Conservation (phyloP, 2,888 invertebrate genomes). For the Saturnia pavonia region DNA sequence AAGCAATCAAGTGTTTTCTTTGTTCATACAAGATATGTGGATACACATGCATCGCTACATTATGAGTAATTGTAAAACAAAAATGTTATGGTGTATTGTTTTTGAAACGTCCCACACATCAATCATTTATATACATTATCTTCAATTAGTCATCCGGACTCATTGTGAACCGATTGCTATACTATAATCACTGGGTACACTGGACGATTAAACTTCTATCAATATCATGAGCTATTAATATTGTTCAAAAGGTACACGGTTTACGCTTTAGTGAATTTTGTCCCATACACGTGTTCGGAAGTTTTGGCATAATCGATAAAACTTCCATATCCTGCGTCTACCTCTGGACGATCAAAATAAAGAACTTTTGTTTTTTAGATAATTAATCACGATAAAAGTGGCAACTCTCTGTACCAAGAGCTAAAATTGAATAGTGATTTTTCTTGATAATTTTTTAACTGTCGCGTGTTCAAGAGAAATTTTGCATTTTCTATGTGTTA, state of each 20-base stretch:
- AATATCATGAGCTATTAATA: slow-evolving; percentile 48
- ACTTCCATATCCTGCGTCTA: background rate
- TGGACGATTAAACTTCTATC: slow-evolving; percentile 38
- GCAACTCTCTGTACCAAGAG: background rate
- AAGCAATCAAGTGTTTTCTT: background rate
- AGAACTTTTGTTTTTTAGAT: background rate
- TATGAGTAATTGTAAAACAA: background rate
- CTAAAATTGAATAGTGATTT: background rate
- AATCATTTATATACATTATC: slow-evolving; percentile 20
- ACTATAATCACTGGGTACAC: slow-evolving; percentile 9
- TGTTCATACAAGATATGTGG: background rate
- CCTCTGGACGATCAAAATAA: background rate
- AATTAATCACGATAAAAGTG: background rate
- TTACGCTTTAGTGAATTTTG: slow-evolving; percentile 33
- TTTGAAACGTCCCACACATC: slow-evolving; percentile 30
- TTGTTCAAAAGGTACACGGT: slow-evolving; percentile 43
- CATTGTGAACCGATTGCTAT: slow-evolving; percentile 22
- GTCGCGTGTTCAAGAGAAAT: background rate
- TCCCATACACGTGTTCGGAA: background rate
- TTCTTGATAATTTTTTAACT: background rate
- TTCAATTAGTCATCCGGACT: slow-evolving; percentile 33
- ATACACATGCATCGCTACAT: background rate
- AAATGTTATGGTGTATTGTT: slow-evolving; percentile 32
- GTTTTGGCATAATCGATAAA: background rate
- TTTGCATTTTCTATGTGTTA: background rate